These are phyloP conservation scores for Synanthedon andrenaeformis DNA, from an alignment of 2,888 invertebrate genomes.

Conservation along the genomic window DNA sequence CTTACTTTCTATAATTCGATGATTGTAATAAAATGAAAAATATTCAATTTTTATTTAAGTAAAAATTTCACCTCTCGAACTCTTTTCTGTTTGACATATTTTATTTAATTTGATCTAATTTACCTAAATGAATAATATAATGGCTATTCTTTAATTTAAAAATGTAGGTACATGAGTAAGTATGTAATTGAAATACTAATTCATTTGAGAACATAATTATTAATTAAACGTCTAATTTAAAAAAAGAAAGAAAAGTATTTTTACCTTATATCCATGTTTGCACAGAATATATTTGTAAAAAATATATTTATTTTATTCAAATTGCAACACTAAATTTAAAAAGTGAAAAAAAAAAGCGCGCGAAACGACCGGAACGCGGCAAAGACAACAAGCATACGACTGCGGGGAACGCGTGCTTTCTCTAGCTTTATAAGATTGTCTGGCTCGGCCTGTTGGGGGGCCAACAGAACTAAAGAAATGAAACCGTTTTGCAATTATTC, in stretches of 20 bases:
- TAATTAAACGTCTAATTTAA: too few relatives aligned
- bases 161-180: too few relatives aligned
- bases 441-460: slow-evolving; percentile 29
- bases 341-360: slow-evolving; percentile 44
- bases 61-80: too few relatives aligned
- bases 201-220: too few relatives aligned
- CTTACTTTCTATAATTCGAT: too few relatives aligned
- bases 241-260: slow-evolving; percentile 13
- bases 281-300: slow-evolving; percentile 12
- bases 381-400: slow-evolving; percentile 16
- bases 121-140: too few relatives aligned
- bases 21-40: too few relatives aligned
- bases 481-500: slow-evolving; percentile 46
- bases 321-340: slow-evolving; percentile 32
- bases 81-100: too few relatives aligned
- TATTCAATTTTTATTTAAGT: too few relatives aligned
- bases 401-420: slow-evolving; percentile 55
- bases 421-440: slow-evolving; percentile 59
- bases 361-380: slow-evolving; percentile 27
- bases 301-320: slow-evolving; percentile 24
- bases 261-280: slow-evolving; percentile 49
- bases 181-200: too few relatives aligned
- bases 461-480: slow-evolving; percentile 52
- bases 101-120: too few relatives aligned
- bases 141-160: too few relatives aligned